Percentiles rank a stretch among this genome's conserved stretches.
phyloP scores from a whole-genome alignment of 1,140 invertebrate genomes.

The Anastrepha ludens region DNA sequence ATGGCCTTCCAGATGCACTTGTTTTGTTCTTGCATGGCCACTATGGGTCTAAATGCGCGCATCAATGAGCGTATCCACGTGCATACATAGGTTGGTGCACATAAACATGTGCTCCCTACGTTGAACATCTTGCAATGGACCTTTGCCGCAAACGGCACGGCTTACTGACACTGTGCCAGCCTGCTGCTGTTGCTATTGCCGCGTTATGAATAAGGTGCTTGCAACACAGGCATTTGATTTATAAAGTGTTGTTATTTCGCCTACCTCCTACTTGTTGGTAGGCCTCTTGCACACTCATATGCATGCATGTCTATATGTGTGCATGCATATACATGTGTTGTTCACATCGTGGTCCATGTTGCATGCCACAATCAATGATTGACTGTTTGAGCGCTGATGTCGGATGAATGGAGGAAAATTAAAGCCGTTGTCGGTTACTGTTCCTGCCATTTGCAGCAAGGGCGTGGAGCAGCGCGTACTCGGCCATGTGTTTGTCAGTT shows the following conservation, averaged over 20 bases:
- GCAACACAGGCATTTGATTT: constrained; percentile 49
- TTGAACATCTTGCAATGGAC: neutral
- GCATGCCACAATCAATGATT: constrained; percentile 51
- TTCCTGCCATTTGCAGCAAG: constrained; percentile 29
- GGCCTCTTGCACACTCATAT: neutral
- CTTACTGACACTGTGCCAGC: neutral
- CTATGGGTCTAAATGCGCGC: neutral
- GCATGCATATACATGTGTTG: neutral
- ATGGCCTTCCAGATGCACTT: constrained; percentile 40
- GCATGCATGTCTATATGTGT: neutral
- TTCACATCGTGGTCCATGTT: constrained; percentile 34
- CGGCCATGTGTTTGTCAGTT: neutral
- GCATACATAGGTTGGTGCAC: neutral
- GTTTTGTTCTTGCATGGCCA: constrained; percentile 2
- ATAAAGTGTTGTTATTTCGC: constrained; percentile 51
- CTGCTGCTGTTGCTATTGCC: neutral
- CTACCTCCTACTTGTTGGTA: constrained; percentile 50
- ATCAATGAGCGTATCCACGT: neutral
- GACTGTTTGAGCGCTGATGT: constrained; percentile 51
- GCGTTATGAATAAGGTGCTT: constrained; percentile 49
- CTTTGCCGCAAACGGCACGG: neutral
- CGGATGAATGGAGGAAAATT: constrained; percentile 52
- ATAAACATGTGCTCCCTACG: neutral
- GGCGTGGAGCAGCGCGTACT: neutral
- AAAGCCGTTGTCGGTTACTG: constrained; percentile 47